Evolutionary conservation across 2,888 invertebrate genomes (phyloP), one percentile per base, ranked within the genome.

Genomic region (Ecliptopera silaceata): DNA sequence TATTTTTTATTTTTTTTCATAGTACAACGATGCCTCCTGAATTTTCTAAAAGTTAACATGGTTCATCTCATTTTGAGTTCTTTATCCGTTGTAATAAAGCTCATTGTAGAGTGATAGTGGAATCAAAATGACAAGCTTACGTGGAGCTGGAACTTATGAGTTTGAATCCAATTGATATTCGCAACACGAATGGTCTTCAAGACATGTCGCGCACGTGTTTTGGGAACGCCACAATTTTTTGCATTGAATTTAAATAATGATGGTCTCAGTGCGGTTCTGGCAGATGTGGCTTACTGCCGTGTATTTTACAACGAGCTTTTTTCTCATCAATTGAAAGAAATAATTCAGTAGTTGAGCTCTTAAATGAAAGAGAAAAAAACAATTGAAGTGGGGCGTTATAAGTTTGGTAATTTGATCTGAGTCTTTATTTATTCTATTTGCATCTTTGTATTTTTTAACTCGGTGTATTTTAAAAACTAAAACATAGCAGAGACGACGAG

Each of bases 181-280:
- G 36, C 56, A 62, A 57, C 69, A 69, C 63, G 68, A 50, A 42
- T 47, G 56, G 49, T 59, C 56, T 58, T 52, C 41, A 53, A 22
- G 64, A 57, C 62, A 51, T 61, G 64, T 63, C 61, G 63, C 64
- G 69, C 69, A 75, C 78, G 77, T 79, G 79, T 75, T 75, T 77
- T 75, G 73, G 71, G 63, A 69, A 46, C 50, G 39, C 41, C 48
- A 32, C 52, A 53, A 41, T 39, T 32, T 44, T 58, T 49, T 48
- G 39, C 45, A 58, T 41, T 15, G 15, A 32, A 32, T 26, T 26
- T 26, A 44, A 49, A 36, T 52, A 46, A 47, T 57, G 45, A 41
- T 42, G 12, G 42, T 47, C 34, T 22, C 46, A 41, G 36, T 31
- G 15, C 39, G 39, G 17, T 65, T 45, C 29, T 31, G 15, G 51